Evolutionary conservation across 1,140 invertebrate genomes (phyloP), one percentile per base, ranked within the genome.

Genomic region (Monomorium pharaonis): DNA sequence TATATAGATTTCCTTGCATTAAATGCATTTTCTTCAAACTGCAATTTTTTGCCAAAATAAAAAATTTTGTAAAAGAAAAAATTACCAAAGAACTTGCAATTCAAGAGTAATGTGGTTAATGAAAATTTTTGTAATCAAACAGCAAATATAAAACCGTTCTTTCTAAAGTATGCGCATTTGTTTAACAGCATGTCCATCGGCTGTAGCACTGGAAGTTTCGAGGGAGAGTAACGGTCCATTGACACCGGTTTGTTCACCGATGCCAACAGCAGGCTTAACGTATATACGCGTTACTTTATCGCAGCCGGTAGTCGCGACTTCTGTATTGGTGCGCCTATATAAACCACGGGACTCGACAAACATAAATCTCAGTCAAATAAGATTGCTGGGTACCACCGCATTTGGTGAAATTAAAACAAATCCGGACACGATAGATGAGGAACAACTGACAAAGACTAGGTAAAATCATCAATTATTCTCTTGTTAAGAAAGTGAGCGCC

Each of bases 331-430:
- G 14, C 92, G 96, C 92, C 95, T 98, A 21, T 98, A 97, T 93
- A 98, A 98, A 92, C 98, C 98, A 2, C 96, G 97, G 37, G 98
- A 99, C 91, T 98, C 97, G 14, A 97, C 97, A 74, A 98, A 98
- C 92, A 97, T 99, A 91, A 98, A 98, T 21, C 94, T 99, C 7
- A 97, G 98, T 87, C 98, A 99, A 93, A 97, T 99, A 72, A 96
- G 97, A n/a, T 94, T 99, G 16, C 94, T 99, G 12, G 98, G 98
- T 0, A 97, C 97, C 69, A 98, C 98, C 47, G 97, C 97, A 12
- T 97, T 97, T 92, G 96, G 96, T 49, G 96, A 96, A 86, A 92
- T 93, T 84, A 95, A 95, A 93, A 95, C 92, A 56, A 90, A 90
- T 90, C 89, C 92, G 84, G 92, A 95, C 62, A 85, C 92, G 14